These are phyloP conservation scores for Leptinotarsa rubiginosa DNA, from an alignment of 2,888 invertebrate genomes.

Conservation along the genomic window DNA sequence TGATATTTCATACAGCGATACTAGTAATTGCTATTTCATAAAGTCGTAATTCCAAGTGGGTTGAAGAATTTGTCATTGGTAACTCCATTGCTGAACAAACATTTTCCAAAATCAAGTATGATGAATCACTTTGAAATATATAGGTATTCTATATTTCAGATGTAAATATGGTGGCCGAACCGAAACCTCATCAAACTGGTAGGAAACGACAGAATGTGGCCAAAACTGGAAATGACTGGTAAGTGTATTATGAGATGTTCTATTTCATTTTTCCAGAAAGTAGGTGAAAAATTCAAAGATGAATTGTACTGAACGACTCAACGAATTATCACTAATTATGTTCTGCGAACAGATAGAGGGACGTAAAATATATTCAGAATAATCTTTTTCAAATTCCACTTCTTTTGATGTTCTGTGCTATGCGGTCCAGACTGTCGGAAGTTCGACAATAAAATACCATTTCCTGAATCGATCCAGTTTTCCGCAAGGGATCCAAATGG, in stretches of 20 bases:
- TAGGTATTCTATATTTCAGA: slow-evolving; percentile 67
- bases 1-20: too few species aligned
- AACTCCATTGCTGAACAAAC: too few species aligned
- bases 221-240: slow-evolving; percentile 78
- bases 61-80: too few species aligned
- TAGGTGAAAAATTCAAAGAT: too few species aligned
- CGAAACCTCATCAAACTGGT: slow-evolving; percentile 79
- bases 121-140: background rate
- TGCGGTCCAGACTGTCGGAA: background rate
- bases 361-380: too few species aligned
- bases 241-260: slow-evolving; percentile 58
- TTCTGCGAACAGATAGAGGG: too few species aligned
- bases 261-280: too few species aligned
- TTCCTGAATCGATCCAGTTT: background rate
- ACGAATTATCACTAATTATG: too few species aligned
- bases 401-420: background rate
- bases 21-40: too few species aligned
- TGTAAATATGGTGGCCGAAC: slow-evolving; percentile 83
- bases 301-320: too few species aligned
- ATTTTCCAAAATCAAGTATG: background rate
- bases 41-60: too few species aligned
- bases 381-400: background rate
- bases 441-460: background rate
- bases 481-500: background rate
- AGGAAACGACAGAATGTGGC: slow-evolving; percentile 75